Evolutionary conservation across 2,113 vertebrate genomes (phyloP), one percentile per base, ranked within the genome.

Genomic region (Nothobranchius kuhntae): DNA sequence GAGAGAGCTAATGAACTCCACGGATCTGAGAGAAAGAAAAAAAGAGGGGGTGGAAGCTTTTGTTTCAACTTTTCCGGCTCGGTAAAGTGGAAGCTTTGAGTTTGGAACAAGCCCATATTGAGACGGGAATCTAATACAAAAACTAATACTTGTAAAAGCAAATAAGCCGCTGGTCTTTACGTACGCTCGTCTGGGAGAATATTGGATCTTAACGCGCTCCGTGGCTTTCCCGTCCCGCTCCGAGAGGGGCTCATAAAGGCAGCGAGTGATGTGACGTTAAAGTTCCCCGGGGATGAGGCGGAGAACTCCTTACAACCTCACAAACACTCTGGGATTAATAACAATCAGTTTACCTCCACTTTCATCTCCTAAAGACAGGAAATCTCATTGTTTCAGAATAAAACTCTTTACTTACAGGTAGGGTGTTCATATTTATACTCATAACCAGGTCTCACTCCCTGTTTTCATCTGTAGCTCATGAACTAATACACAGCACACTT

Each of bases 1-100:
- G 78, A 86, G 69, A 4, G 65, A 79, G 86, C 85, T 93, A 93
- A 93, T 92, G 91, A 93, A 91, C 90, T 86, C 68, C 46, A 36
- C 14, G 38, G 65, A 75, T 79, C 70, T 67, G 78, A 84, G 66
- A 21, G 21, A 21, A 21, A 21, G 68, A 75, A 6, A 53, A n/a
- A 15, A 1, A n/a, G 1, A 17, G 47, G 8, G n/a, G 48, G 10
- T 61, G 77, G 4, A 24, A 24, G 63, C 73, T 87, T 84, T 76
- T 65, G 63, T 80, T 83, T 8, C 73, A 73, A 86, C 83, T 85
- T 87, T 70, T 65, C 51, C 30, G 30, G 30, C 30, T 30, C 3
- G 24, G 45, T 59, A 80, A 82, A 88, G 72, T 78, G 76, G 71
- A 63, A 54, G 50, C 56, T 70, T 59, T 36, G 78, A 86, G 71